Evolutionary conservation across 2,888 invertebrate genomes (phyloP).

Genomic region (Willowsia nigromaculata): DNA sequence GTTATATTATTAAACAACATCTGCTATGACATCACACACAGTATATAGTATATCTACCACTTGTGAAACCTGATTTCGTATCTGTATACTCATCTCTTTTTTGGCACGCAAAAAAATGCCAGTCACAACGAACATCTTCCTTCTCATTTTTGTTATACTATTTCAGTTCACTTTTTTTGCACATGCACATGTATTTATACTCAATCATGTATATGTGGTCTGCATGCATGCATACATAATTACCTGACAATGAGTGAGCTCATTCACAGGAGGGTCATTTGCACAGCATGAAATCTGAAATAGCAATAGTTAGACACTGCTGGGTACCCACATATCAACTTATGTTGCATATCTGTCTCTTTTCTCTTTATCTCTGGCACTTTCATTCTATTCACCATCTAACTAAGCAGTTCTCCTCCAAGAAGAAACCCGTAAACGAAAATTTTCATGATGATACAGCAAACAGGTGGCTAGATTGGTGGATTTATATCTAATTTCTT

Average conservation of each 20-base stretch:
- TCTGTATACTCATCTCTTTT: conserved; percentile 55
- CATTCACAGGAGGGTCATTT: conserved; percentile 72
- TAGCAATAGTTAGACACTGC: conserved; percentile 42
- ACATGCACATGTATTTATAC: background rate
- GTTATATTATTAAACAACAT: conserved; percentile 56
- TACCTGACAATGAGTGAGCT: conserved; percentile 71
- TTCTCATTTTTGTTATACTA: background rate
- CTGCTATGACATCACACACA: conserved; percentile 66
- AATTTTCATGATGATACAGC: background rate
- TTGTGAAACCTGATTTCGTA: conserved; percentile 70
- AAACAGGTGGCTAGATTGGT: background rate
- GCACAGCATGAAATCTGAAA: conserved; percentile 69
- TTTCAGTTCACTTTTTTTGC: conserved; percentile 37
- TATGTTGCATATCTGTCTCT: conserved; percentile 17
- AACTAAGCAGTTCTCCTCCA: background rate
- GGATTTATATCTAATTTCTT: background rate
- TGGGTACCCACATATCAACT: conserved; percentile 19
- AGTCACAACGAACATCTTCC: conserved; percentile 36
- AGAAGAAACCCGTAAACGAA: background rate
- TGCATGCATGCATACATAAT: conserved; percentile 67
- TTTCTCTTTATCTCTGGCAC: conserved; percentile 14
- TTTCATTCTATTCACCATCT: background rate
- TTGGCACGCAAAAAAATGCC: conserved; percentile 67
- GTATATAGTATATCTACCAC: background rate
- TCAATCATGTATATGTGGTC: background rate